Evolutionary conservation across 1,140 invertebrate species (phyloP), one percentile per base, ranked within the genome.

Genomic region (Bombus huntii): DNA sequence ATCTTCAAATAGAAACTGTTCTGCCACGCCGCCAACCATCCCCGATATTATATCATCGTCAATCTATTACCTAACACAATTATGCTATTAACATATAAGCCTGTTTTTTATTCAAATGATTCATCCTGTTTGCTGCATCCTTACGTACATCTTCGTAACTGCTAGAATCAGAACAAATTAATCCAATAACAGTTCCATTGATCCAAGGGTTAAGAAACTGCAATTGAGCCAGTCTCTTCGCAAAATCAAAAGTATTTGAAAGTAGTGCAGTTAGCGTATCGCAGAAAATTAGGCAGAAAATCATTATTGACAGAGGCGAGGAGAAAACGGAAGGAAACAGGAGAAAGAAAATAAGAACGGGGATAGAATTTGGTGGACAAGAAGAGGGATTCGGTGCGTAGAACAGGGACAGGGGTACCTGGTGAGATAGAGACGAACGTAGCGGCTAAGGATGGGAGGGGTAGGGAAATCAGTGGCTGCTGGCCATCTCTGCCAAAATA

Each of bases 401-500:
- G 72, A 34, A 42, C 18, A 70, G 39, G 31, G 85, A 70, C 28
- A 74, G 59, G 47, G 53, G 57, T 68, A 59, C 31, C n/a, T 28
- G 3, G 31, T 28, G 39, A 74, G 62, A 37, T 94, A 94, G 95
- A 25, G 15, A 65, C 28, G 68, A 10, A 57, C 10, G 22, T 8
- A 62, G 28, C 31, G 18, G 9, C 25, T 28, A 71, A 75, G 31
- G 47, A 47, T 25, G 34, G 13, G 53, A 75, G 77, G 70, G 74
- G 53, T 12, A 53, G 59, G 81, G 42, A 83, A 83, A 80, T 74
- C 83, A 86, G 83, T 81, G 86, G 79, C 74, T 75, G 74, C 39
- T 79, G 81, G 85, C 75, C 86, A 88, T 81, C 96, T 95, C 96
- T 97, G 96, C 96, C 96, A 97, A 97, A 97, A 97, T 97, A 96